Evolutionary conservation across 2,888 invertebrate genomes (phyloP).

Genomic region (Amphimallon solstitiale): DNA sequence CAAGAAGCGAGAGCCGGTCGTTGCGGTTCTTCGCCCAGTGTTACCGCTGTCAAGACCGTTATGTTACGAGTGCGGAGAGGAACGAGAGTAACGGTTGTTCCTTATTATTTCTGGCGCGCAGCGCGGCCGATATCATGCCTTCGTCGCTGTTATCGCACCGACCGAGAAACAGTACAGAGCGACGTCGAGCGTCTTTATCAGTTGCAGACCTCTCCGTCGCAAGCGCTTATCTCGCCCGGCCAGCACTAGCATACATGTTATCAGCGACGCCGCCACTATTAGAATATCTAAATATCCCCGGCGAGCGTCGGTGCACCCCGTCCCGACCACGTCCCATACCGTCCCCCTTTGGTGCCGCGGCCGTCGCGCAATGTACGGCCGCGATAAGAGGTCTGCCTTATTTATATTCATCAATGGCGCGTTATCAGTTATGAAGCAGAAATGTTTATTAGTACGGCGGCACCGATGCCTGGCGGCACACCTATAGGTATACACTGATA

Average conservation of each 20-base stretch:
- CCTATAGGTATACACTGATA: slow-evolving; percentile 19
- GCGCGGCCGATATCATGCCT: slow-evolving; percentile 56
- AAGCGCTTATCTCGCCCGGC: slow-evolving; percentile 61
- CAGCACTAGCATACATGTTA: slow-evolving; percentile 63
- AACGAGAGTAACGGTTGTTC: slow-evolving; percentile 42
- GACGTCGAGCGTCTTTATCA: slow-evolving; percentile 62
- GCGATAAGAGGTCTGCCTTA: slow-evolving; percentile 62
- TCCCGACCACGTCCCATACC: slow-evolving; percentile 40
- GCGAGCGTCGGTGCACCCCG: slow-evolving; percentile 49
- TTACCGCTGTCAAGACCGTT: slow-evolving; percentile 14
- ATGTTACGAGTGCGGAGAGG: slow-evolving; percentile 1
- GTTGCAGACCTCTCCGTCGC: slow-evolving; percentile 60
- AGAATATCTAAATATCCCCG: slow-evolving; percentile 64
- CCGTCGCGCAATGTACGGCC: slow-evolving; percentile 56
- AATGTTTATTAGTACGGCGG: slow-evolving; percentile 58
- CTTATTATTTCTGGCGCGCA: slow-evolving; percentile 58
- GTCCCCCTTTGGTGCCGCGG: slow-evolving; percentile 38
- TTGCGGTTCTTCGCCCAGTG: background rate
- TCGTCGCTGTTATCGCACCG: slow-evolving; percentile 41
- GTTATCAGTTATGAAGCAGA: slow-evolving; percentile 63
- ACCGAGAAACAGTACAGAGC: slow-evolving; percentile 59
- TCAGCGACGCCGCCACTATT: slow-evolving; percentile 63
- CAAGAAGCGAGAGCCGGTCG: background rate
- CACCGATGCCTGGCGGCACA: slow-evolving; percentile 32
- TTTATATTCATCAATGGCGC: slow-evolving; percentile 64